phyloP scores from a whole-genome alignment of 2,113 vertebrate species.

The Dolichallabes microphthalmus region DNA sequence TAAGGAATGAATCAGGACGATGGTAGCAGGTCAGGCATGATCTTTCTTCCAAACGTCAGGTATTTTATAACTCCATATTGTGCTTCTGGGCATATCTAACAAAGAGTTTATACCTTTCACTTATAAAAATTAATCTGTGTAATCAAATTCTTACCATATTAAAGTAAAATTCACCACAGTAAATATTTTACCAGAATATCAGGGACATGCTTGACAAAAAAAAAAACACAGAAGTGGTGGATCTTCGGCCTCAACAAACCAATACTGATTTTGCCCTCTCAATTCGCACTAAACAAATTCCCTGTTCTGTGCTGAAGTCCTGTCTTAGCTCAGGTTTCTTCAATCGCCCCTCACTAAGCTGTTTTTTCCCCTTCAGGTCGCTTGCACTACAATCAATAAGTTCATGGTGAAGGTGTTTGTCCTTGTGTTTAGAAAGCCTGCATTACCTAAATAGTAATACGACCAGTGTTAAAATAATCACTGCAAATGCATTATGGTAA shows the following conservation, averaged over 20 bases:
- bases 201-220: background rate
- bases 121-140: background rate
- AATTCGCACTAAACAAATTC: conserved; percentile 4
- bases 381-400: conserved; percentile 23
- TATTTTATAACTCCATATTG: conserved; percentile 3
- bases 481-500: conserved; percentile 57
- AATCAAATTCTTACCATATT: background rate
- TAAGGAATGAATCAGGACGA: background rate
- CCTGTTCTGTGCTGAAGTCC: conserved; percentile 18
- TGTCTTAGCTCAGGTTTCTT: background rate
- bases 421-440: conserved; percentile 34
- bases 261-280: conserved; percentile 13
- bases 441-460: conserved; percentile 60
- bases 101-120: background rate
- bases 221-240: background rate
- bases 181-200: background rate
- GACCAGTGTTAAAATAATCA: conserved; percentile 55
- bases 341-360: conserved; percentile 6
- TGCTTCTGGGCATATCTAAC: background rate
- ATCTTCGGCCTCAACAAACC: background rate
- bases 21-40: background rate
- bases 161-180: background rate
- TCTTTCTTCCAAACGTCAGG: background rate
- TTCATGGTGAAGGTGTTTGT: conserved; percentile 21
- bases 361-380: conserved; percentile 24